phyloP scores from a whole-genome alignment of 2,888 invertebrate species.

The Thymelicus sylvestris region DNA sequence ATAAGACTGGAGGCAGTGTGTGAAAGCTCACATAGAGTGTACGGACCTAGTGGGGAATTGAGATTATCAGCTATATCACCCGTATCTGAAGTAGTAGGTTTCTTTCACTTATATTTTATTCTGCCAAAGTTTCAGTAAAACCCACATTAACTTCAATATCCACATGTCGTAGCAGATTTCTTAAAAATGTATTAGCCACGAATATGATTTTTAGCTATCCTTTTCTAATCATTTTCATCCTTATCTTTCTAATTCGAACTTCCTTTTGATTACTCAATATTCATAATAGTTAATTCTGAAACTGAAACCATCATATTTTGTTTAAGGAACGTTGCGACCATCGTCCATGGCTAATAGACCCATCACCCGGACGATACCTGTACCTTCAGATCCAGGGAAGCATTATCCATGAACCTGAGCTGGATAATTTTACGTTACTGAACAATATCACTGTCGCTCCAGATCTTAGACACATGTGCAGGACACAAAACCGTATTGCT shows the following conservation, averaged over 20 bases:
- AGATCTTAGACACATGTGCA: constrained; percentile 86
- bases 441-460: constrained; percentile 85
- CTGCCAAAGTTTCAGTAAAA: no score
- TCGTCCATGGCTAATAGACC: constrained; percentile 92
- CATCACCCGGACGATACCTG: constrained; percentile 89
- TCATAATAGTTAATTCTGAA: not conserved
- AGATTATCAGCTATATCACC: constrained; percentile 82
- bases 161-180: no score
- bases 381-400: constrained; percentile 91
- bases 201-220: no score
- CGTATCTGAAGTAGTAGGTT: constrained; percentile 80
- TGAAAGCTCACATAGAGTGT: constrained; percentile 87
- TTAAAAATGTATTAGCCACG: no score
- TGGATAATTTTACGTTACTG: constrained; percentile 80
- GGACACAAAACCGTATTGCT: constrained; percentile 91
- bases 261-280: not conserved
- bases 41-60: constrained; percentile 91
- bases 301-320: not conserved
- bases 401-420: constrained; percentile 76
- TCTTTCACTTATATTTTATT: not conserved
- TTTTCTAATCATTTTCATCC: no score
- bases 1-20: constrained; percentile 89
- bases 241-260: no score
- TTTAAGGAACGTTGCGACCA: constrained; percentile 91
- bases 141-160: no score